Percentiles rank a stretch among this genome's conserved stretches.
Evolutionary conservation across 2,797 vertebrate species (phyloP).

Genomic region (Strix occidentalis): DNA sequence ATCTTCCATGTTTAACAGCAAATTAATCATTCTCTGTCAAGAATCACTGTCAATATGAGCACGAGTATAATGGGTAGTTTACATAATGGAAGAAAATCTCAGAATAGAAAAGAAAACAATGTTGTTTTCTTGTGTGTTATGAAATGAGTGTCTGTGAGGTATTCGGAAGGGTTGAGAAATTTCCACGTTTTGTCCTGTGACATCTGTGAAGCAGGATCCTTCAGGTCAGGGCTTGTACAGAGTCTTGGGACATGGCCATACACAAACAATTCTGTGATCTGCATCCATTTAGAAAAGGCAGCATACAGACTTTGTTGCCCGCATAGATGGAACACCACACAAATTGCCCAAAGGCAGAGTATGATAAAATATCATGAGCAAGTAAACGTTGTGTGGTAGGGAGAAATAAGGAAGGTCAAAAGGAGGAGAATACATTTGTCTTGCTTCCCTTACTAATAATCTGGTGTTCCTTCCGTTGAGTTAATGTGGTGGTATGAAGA

Average conservation of each 20-base stretch:
- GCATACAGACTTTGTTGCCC: not conserved
- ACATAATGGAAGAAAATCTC: conserved; percentile 19
- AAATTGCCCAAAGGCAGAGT: not conserved
- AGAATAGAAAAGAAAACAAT: not conserved
- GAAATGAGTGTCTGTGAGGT: not conserved
- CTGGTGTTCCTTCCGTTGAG: not conserved
- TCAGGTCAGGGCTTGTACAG: not conserved
- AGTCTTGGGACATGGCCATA: accelerated
- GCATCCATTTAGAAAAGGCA: not conserved
- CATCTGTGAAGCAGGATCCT: not conserved
- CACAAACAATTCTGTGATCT: not conserved
- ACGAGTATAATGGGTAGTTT: not conserved
- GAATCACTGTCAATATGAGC: not conserved
- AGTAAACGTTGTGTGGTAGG: accelerated
- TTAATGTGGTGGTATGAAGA: not conserved
- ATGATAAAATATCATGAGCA: not conserved
- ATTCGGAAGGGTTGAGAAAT: not conserved
- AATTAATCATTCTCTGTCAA: conserved; percentile 5
- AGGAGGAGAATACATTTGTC: not conserved
- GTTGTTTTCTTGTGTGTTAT: not conserved
- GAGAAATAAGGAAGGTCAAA: not conserved
- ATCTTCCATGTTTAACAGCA: not conserved
- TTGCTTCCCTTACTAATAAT: not conserved
- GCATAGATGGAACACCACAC: accelerated
- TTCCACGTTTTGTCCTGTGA: not conserved